Evolutionary conservation across 1,140 invertebrate species (phyloP), one percentile per base, ranked within the genome.

Genomic region (Drosophila tristis): DNA sequence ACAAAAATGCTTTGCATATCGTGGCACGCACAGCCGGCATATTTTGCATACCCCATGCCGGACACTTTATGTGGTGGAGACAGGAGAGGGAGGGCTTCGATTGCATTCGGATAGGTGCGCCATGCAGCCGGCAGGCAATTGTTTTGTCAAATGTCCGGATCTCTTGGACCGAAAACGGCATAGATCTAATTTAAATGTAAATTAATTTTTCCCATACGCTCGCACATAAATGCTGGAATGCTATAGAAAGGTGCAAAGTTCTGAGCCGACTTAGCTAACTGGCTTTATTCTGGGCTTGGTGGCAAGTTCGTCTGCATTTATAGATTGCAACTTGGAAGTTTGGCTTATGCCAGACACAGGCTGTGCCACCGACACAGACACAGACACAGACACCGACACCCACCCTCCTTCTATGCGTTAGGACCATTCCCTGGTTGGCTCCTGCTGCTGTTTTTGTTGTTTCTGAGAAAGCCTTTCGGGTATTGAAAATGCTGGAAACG

Each of bases 401-500:
- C 26, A 5, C 4, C 35, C 35, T 1, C 9, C 13, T 53, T 35
- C 26, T 16, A 4, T 31, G 15, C 50, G 4, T 5, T 3, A 6
- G 13, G 8, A 39, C 35, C 35, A 66, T 72, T 60, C 44, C 39
- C 48, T 25, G 23, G n/a, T 13, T 16, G 20, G 9, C 11, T 35
- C 35, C 23, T 16, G 16, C 11, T 25, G n/a, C 29, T 50, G 58
- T 39, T 65, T 6, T 23, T 50, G 26, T 39, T 43, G 44, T 25
- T 60, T 62, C 25, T 56, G 58, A 13, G 6, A 25, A n/a, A n/a
- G 13, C 25, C 42, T 26, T 57, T 75, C 62, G 74, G 78, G 78
- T 64, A 78, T 78, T 80, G 63, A 78, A 74, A 70, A 44, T 58
- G 71, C 65, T 63, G 70, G 71, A 78, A 78, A 78, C 75, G 72